These are phyloP conservation scores for Acromyrmex heyeri DNA, from an alignment of 1,140 invertebrate genomes.

Conservation along the genomic window DNA sequence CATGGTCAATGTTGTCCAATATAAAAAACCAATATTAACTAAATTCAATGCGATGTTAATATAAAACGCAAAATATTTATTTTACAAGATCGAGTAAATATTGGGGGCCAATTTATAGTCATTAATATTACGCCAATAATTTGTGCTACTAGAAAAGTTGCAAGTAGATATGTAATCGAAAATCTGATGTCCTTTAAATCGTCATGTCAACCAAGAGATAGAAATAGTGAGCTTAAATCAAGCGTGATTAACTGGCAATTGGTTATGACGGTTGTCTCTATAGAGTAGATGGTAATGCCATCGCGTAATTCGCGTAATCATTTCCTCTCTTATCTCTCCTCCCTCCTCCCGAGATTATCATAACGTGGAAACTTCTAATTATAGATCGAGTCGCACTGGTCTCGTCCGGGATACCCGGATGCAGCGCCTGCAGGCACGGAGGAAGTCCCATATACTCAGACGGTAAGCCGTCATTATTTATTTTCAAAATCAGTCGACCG, in stretches of 20 bases:
- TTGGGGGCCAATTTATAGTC: too few relatives aligned
- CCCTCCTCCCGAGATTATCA: conserved; percentile 4
- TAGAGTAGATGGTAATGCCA: conserved; percentile 22
- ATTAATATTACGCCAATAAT: too few relatives aligned
- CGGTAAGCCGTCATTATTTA: conserved; percentile 71
- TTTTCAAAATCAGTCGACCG: conserved; percentile 26
- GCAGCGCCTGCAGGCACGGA: conserved; percentile 82
- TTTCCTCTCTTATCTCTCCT: too few relatives aligned
- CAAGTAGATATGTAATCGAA: neutral
- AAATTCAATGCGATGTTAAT: too few relatives aligned
- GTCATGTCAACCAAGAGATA: neutral
- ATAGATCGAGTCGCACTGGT: conserved; percentile 83
- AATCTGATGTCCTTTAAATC: neutral
- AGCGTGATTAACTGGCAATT: conserved; percentile 6
- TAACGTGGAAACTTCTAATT: conserved; percentile 69
- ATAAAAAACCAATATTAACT: too few relatives aligned
- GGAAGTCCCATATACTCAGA: conserved; percentile 82
- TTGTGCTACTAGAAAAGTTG: neutral
- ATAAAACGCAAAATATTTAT: too few relatives aligned
- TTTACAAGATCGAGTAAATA: too few relatives aligned
- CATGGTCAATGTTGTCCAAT: too few relatives aligned
- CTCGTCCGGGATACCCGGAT: conserved; percentile 82
- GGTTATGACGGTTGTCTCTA: neutral
- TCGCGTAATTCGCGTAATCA: conserved; percentile 35
- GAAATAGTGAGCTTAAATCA: neutral